Base-by-base conservation (phyloP, 2,797 vertebrate genomes). In the Cyclopterus lumpus region DNA sequence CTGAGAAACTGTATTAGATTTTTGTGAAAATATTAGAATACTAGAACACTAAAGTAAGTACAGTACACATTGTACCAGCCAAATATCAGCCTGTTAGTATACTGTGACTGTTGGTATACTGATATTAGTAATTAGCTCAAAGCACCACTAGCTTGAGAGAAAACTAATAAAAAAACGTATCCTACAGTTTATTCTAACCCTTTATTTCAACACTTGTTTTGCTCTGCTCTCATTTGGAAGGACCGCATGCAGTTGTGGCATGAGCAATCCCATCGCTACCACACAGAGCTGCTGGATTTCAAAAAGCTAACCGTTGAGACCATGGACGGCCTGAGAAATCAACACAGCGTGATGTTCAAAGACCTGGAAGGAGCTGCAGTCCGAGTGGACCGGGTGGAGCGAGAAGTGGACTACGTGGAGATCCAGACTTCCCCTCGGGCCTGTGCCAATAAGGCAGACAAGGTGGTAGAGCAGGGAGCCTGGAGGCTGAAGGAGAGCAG, bases 211-310 rank as follows among this genome's bases (percentile, higher is more conserved):
- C 48, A 24, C 16, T 54, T 68, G 7, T 44, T 58, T 67, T 77
- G 2, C 3, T 83, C 9, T 80, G 36, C 22, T n/a, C n/a, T 15
- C 51, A 1, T 66, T 54, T 70, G 10, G 8, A 84, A 99, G 98
- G 97, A 98, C 70, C 95, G 96, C 49, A 97, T 99, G 91, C 93
- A 95, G 0, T 86, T 97, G 73, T 98, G 97, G 96, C 95, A 97
- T 0, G 96, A 97, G n/a, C 96, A 97, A 77, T 95, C 95, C 22
- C 96, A 93, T 66, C 96, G 95, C 51, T 97, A 97, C 73, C 96
- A 94, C 67, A 90, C 94, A 0, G 97, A 99, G 88, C 92, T 97
- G 79, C 92, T 94, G 66, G 96, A 98, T 75, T 97, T 99, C 89
- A 96, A 95, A 86, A 97, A 97, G 93, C 95, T 96, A 66, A 95